A percentile compares a stretch with the other conserved stretches of the same genome.
phyloP scores from a whole-genome alignment of 2,797 vertebrate species.

The Mallotus villosus region DNA sequence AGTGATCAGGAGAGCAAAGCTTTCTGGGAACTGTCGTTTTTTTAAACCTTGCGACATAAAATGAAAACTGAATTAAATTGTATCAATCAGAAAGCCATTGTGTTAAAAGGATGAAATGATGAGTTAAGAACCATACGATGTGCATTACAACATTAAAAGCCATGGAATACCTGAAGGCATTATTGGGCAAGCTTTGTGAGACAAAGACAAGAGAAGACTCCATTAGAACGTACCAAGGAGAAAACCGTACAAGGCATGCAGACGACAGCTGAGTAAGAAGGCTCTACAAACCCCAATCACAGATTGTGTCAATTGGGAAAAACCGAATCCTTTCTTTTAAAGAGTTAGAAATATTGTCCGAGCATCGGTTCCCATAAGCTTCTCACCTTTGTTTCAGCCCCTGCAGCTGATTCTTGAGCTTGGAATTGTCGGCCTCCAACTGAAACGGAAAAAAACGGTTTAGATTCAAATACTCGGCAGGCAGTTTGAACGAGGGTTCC shows the following conservation, averaged over 20 bases:
- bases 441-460: conserved; percentile 50
- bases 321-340: not conserved
- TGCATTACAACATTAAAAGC: conserved; percentile 66
- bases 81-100: not conserved
- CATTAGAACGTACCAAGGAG: conserved; percentile 14
- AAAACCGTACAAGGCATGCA: not conserved
- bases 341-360: not conserved
- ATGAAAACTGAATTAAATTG: not conserved
- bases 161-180: conserved; percentile 85
- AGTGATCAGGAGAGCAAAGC: no score
- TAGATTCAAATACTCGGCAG: not conserved
- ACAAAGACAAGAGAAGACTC: conserved; percentile 35
- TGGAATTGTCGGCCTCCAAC: conserved; percentile 87
- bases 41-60: not conserved
- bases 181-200: conserved; percentile 86
- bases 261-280: not conserved
- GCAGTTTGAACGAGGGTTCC: not conserved
- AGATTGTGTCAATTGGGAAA: not conserved
- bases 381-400: conserved; percentile 93
- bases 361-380: not conserved
- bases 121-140: conserved; percentile 22
- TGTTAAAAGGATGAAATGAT: not conserved
- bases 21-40: not conserved
- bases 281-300: not conserved
- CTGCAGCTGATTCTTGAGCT: conserved; percentile 88